These are phyloP conservation scores for Cyrtodaria siliqua DNA, from an alignment of 2,888 invertebrate genomes.

Conservation along the genomic window DNA sequence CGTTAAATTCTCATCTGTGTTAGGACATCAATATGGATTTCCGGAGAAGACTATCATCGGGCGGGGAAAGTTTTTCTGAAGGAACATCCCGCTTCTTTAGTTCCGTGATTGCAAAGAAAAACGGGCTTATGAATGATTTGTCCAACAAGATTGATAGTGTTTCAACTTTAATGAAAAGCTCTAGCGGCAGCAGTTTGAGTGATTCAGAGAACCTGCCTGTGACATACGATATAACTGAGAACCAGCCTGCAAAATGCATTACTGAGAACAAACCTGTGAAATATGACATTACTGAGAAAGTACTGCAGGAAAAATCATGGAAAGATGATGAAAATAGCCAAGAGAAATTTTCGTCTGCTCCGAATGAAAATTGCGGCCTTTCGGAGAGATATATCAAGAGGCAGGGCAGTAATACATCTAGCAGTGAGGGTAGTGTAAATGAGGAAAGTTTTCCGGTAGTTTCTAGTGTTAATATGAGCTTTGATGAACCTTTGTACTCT, in stretches of 20 bases:
- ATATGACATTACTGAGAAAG: constrained; percentile 1
- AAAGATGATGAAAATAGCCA: constrained; percentile 34
- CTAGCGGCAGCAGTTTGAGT: constrained; percentile 69
- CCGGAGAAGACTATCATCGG: constrained; percentile 54
- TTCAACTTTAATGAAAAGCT: constrained; percentile 68
- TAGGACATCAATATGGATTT: constrained; percentile 52
- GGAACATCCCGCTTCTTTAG: constrained; percentile 82
- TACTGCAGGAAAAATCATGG: constrained; percentile 8
- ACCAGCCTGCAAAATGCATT: too few species aligned
- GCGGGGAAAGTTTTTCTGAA: constrained; percentile 74
- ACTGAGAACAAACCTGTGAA: constrained; percentile 38
- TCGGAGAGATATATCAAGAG: not conserved
- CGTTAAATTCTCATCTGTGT: constrained; percentile 9
- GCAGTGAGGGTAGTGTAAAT: constrained; percentile 46
- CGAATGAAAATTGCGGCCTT: not conserved
- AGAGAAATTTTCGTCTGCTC: constrained; percentile 9
- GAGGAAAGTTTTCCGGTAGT: constrained; percentile 53
- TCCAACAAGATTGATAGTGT: constrained; percentile 83
- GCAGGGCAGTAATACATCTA: constrained; percentile 40
- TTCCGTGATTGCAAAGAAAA: constrained; percentile 82
- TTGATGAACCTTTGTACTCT: constrained; percentile 79
- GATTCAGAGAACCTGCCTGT: constrained; percentile 52
- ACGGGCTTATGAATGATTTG: constrained; percentile 82
- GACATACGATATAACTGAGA: constrained; percentile 3
- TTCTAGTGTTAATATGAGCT: constrained; percentile 76